Conservation (phyloP, 2,113 vertebrate genomes). For the Sebastes schlegelii region DNA sequence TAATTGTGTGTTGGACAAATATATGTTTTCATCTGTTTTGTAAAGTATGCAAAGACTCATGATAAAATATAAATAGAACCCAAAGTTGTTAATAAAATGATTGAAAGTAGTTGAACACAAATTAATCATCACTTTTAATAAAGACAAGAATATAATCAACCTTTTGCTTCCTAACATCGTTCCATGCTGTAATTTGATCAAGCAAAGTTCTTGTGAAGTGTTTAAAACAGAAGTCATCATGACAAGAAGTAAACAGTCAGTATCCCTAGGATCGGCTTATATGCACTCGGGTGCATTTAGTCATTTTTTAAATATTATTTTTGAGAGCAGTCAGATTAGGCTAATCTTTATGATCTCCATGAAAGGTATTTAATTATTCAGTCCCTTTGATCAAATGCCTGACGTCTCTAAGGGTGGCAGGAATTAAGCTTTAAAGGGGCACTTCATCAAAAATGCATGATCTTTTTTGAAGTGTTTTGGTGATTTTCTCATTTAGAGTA, state of each 20-base stretch:
- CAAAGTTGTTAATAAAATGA: not conserved
- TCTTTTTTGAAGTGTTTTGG: conserved; percentile 17
- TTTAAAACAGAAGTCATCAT: not conserved
- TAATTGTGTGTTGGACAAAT: not conserved
- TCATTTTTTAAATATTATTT: conserved; percentile 26
- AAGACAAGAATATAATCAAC: conserved; percentile 14
- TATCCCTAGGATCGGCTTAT: not conserved
- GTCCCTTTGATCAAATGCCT: conserved; percentile 46
- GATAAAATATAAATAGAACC: not conserved
- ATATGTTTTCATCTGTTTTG: not conserved
- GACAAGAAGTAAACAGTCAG: conserved; percentile 2
- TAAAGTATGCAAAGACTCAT: not conserved
- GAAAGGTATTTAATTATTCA: conserved; percentile 61
- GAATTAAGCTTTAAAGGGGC: conserved; percentile 43
- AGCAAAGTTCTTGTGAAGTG: not conserved
- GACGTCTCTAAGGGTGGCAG: conserved; percentile 29
- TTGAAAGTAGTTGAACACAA: not conserved
- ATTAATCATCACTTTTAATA: conserved; percentile 8
- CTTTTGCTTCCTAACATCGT: not conserved
- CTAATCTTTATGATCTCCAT: conserved; percentile 57
- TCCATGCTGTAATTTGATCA: not conserved
- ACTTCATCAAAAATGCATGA: conserved; percentile 55
- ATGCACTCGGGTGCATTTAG: conserved; percentile 14
- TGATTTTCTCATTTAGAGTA: conserved; percentile 7
- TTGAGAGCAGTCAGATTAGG: conserved; percentile 27